Evolutionary conservation across 1,140 invertebrate genomes (phyloP).

Genomic region (Grapholita molesta): DNA sequence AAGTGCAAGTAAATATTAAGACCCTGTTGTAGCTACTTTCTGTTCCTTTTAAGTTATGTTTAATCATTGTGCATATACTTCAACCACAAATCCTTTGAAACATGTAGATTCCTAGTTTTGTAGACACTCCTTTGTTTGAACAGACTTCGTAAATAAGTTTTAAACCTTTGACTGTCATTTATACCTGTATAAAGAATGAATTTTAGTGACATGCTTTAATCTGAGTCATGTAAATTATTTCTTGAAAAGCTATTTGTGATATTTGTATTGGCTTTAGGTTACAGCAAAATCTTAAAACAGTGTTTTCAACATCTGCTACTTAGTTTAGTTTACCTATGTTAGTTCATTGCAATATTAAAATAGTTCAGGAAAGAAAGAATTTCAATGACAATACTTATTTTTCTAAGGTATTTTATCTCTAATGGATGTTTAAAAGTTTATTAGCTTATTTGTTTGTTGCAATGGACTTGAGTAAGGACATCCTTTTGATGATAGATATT

Average conservation of each 20-base stretch:
- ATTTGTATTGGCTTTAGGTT: constrained; percentile 57
- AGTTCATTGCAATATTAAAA: constrained; percentile 33
- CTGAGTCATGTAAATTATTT: constrained; percentile 41
- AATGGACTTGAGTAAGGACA: constrained; percentile 53
- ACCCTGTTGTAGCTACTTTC: not conserved
- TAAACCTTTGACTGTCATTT: constrained; percentile 63
- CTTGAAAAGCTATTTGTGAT: constrained; percentile 60
- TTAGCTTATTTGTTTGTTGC: constrained; percentile 26
- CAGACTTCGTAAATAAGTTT: constrained; percentile 72
- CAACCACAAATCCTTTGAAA: constrained; percentile 46
- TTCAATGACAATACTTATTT: constrained; percentile 32
- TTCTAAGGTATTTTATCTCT: constrained; percentile 32
- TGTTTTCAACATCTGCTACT: not conserved
- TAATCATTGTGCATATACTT: not conserved
- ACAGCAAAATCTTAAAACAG: constrained; percentile 14
- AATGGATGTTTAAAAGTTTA: constrained; percentile 22
- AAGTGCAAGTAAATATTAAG: not conserved
- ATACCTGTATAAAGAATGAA: constrained; percentile 63
- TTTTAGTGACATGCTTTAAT: constrained; percentile 55
- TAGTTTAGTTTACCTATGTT: constrained; percentile 26
- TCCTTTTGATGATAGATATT: constrained; percentile 40
- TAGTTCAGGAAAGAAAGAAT: constrained; percentile 21
- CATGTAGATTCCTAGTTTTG: constrained; percentile 66
- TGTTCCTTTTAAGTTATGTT: not conserved
- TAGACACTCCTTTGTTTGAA: constrained; percentile 61